Conservation (phyloP, 2,797 vertebrate species). For the Sebastes itinus region DNA sequence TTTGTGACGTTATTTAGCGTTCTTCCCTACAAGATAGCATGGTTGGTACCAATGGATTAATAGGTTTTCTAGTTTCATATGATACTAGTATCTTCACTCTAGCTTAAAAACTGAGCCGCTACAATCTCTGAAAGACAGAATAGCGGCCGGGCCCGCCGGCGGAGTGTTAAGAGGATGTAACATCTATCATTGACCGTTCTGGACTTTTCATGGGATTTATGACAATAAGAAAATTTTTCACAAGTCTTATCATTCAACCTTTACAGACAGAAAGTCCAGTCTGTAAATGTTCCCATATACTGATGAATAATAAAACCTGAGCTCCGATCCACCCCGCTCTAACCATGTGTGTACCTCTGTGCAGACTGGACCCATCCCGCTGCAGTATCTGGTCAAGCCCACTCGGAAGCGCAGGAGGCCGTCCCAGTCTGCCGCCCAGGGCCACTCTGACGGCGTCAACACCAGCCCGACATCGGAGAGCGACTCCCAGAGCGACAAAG, state of each 20-base stretch:
- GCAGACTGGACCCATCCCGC: slow-evolving; percentile 93
- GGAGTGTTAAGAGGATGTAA: neutral
- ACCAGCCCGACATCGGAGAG: slow-evolving; percentile 91
- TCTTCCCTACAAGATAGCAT: too few relatives aligned
- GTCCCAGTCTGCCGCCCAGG: slow-evolving; percentile 75
- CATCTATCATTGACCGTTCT: neutral
- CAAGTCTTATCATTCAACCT: neutral
- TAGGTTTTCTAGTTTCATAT: too few relatives aligned
- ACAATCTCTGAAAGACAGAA: too few relatives aligned
- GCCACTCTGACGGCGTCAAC: slow-evolving; percentile 85
- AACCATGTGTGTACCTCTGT: neutral
- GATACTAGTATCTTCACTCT: too few relatives aligned
- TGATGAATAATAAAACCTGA: neutral
- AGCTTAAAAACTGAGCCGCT: neutral
- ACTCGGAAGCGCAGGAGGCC: slow-evolving; percentile 84
- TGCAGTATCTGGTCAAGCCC: slow-evolving; percentile 96
- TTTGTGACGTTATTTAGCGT: too few relatives aligned
- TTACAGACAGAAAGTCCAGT: neutral
- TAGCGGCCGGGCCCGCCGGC: too few relatives aligned
- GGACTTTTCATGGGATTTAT: neutral
- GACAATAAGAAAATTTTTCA: neutral
- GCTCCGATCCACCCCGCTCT: neutral
- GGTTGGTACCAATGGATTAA: too few relatives aligned
- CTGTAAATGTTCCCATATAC: neutral
- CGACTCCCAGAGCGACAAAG: slow-evolving; percentile 95